Conservation (phyloP, 2,113 vertebrate genomes). For the Phaethornis superciliosus region DNA sequence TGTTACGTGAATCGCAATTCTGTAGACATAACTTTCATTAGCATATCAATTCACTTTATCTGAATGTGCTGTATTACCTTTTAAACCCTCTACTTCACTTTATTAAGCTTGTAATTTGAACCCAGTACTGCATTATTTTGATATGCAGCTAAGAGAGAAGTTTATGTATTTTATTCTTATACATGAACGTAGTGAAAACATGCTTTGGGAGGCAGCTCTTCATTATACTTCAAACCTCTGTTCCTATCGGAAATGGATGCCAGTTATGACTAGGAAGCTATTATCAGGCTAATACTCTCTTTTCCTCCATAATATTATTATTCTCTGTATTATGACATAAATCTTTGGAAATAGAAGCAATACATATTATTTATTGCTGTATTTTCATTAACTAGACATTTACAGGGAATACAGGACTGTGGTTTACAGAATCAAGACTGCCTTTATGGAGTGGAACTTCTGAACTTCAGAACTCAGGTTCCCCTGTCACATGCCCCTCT, state of each 20-base stretch:
- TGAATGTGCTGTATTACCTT: constrained; percentile 16
- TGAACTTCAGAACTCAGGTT: background rate
- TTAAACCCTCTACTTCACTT: constrained; percentile 42
- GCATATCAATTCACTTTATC: constrained; percentile 33
- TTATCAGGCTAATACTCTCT: constrained; percentile 1
- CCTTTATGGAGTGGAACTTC: background rate
- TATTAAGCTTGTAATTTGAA: constrained; percentile 37
- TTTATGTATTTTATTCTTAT: constrained; percentile 22
- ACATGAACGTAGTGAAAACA: constrained; percentile 16
- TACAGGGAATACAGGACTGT: background rate
- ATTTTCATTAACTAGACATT: constrained; percentile 14
- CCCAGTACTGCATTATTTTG: constrained; percentile 15
- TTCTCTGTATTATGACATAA: constrained; percentile 37
- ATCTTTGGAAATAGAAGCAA: background rate
- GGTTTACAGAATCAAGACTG: too few relatives aligned
- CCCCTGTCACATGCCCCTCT: rapidly evolving
- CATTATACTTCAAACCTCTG: background rate
- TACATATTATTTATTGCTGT: constrained; percentile 14
- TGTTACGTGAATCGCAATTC: background rate
- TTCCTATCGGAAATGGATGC: constrained; percentile 18
- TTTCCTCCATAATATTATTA: background rate
- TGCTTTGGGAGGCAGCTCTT: constrained; percentile 32
- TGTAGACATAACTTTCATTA: constrained; percentile 22
- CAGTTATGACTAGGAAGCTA: constrained; percentile 4
- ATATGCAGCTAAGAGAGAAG: background rate